These are phyloP conservation scores for Drosophila nasuta DNA, from an alignment of 1,140 invertebrate species.

Conservation along the genomic window DNA sequence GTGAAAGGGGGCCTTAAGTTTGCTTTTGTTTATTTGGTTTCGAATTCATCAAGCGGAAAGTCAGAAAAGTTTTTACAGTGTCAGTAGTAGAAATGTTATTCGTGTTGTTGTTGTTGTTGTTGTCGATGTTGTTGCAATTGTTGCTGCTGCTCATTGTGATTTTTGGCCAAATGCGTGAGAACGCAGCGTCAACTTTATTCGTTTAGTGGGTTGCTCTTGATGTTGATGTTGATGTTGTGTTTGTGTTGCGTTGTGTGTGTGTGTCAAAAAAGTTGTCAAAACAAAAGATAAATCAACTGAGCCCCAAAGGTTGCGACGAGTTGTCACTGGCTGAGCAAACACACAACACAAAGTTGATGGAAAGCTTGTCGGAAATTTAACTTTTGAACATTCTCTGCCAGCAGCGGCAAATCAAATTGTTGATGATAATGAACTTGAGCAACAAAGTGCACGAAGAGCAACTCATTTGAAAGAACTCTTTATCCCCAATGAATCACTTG, in stretches of 20 bases:
- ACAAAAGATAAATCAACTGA: constrained; percentile 79
- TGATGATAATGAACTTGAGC: constrained; percentile 66
- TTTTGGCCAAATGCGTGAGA: constrained; percentile 77
- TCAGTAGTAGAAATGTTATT: constrained; percentile 9
- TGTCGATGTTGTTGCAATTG: constrained; percentile 21
- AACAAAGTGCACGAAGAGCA: not conserved
- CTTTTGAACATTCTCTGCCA: not conserved
- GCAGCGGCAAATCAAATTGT: constrained; percentile 40
- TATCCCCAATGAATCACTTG: not conserved
- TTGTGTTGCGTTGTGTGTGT: constrained; percentile 37
- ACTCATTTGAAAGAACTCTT: constrained; percentile 8
- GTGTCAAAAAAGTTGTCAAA: constrained; percentile 75
- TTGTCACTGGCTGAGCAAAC: constrained; percentile 6
- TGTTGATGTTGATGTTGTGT: constrained; percentile 45
- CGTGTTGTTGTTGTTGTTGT: constrained; percentile 17
- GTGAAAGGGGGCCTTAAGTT: constrained; percentile 46
- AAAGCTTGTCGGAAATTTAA: constrained; percentile 11
- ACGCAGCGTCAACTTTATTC: constrained; percentile 68
- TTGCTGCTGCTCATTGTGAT: constrained; percentile 29
- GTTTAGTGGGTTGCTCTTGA: constrained; percentile 30
- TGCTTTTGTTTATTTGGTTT: constrained; percentile 71
- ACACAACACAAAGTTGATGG: constrained; percentile 10
- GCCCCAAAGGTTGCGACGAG: constrained; percentile 41
- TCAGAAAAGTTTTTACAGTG: constrained; percentile 58
- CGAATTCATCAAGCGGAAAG: constrained; percentile 81